Evolutionary conservation across 2,888 invertebrate genomes (phyloP).

Genomic region (Heliconius sara): DNA sequence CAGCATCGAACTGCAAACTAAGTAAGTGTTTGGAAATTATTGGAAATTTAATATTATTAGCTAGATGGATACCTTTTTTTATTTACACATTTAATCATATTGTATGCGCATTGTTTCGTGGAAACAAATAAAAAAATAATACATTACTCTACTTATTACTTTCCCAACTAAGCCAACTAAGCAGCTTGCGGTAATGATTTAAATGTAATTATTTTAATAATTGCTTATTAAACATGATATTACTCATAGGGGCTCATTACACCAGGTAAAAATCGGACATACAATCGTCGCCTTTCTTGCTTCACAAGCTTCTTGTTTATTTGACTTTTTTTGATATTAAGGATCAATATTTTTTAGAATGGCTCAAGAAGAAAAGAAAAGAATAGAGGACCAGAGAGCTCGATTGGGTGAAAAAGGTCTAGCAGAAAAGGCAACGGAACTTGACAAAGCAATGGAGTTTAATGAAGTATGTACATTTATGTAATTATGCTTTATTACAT

Average conservation of each 20-base stretch:
- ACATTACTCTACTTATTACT: no score
- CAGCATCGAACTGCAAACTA: slow-evolving; percentile 70
- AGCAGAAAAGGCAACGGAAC: slow-evolving; percentile 82
- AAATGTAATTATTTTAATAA: no score
- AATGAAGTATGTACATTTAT: slow-evolving; percentile 81
- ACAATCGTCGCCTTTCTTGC: no score
- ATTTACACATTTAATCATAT: background rate
- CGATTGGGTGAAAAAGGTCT: slow-evolving; percentile 88
- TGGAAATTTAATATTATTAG: background rate
- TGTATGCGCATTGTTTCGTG: background rate
- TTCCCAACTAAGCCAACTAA: no score
- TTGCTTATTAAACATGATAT: no score
- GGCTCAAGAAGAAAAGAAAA: slow-evolving; percentile 88
- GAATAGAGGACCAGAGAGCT: slow-evolving; percentile 87
- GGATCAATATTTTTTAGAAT: slow-evolving; percentile 72
- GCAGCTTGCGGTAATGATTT: no score
- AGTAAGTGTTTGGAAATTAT: slow-evolving; percentile 56
- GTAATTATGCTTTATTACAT: no score
- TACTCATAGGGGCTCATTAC: no score
- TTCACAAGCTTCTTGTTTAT: background rate
- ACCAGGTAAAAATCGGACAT: no score
- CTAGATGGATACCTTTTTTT: background rate
- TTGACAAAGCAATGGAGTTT: slow-evolving; percentile 88
- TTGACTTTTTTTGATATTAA: background rate
- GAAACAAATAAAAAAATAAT: no score